Evolutionary conservation across 2,113 vertebrate genomes (phyloP), one percentile per base, ranked within the genome.

Genomic region (Eurypyga helias): DNA sequence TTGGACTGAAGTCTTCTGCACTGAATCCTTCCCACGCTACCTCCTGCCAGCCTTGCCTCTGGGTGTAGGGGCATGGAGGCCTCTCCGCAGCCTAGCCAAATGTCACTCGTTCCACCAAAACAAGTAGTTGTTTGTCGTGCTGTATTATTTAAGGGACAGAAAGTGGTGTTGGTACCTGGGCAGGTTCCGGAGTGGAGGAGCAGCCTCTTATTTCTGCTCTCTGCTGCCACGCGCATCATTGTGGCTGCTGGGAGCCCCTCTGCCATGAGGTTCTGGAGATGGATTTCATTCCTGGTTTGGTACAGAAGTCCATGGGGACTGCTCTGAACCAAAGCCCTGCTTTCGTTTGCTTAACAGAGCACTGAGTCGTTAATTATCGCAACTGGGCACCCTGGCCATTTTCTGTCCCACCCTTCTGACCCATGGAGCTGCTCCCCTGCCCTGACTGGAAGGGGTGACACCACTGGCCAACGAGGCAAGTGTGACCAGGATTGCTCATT

Each of bases 391-490:
- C 17, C 17, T 85, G 7, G 1, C 23, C 6, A 2, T 66, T 91
- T 77, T 43, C 31, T 7, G 4, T 34, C 17, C 34, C 14, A 38
- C 1, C 0, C 2, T 58, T 76, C 36, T 0, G 0, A 41, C 41
- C 41, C 41, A 41, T 12, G 41, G 41, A 41, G 41, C 41, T 12
- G 41, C 41, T 41, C 41, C 70, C 58, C 51, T 79, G 8, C 34
- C 19, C 7, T 57, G 2, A 1, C 43, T 13, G 10, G 33, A 13
- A 41, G 72, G 69, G 62, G 19, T 60, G 34, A 41, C 71, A 24
- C 41, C 38, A 2, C 38, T 23, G 78, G 45, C 28, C 60, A 51
- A 14, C 1, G 0, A 58, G 73, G 28, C 26, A 16, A 73, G 11
- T 41, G 48, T 0, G 3, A 51, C 66, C 54, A 33, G 26, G 64